Evolutionary conservation across 2,797 vertebrate species (phyloP).

Genomic region (Ciconia nigra): DNA sequence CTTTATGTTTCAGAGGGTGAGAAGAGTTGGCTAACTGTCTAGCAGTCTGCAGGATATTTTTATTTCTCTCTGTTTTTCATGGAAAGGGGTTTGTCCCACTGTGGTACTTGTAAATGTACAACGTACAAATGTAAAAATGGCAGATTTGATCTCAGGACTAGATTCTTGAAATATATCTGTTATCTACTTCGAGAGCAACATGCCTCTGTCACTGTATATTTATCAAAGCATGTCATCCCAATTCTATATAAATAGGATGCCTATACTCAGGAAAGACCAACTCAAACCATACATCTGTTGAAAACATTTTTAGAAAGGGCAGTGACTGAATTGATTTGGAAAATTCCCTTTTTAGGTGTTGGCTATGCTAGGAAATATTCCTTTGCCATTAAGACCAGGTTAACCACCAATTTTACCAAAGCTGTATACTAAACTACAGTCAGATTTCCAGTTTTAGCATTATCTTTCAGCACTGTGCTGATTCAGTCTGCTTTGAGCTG

Average conservation of each 20-base stretch:
- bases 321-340: background rate
- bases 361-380: background rate
- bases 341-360: background rate
- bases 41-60: background rate
- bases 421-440: background rate
- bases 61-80: background rate
- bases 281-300: background rate
- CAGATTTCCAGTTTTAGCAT: background rate
- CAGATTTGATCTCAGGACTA: background rate
- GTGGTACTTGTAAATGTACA: rapidly evolving
- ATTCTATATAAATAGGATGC: background rate
- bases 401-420: background rate
- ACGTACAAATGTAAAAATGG: background rate
- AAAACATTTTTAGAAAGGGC: background rate
- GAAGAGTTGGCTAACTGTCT: background rate
- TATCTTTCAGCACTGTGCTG: background rate
- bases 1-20: background rate
- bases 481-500: background rate
- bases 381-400: background rate
- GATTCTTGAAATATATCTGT: background rate
- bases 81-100: background rate
- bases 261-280: background rate
- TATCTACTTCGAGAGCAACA: background rate
- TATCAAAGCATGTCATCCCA: background rate
- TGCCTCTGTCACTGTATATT: background rate